Evolutionary conservation across 2,888 invertebrate genomes (phyloP).

Genomic region (Drosophila colorata): DNA sequence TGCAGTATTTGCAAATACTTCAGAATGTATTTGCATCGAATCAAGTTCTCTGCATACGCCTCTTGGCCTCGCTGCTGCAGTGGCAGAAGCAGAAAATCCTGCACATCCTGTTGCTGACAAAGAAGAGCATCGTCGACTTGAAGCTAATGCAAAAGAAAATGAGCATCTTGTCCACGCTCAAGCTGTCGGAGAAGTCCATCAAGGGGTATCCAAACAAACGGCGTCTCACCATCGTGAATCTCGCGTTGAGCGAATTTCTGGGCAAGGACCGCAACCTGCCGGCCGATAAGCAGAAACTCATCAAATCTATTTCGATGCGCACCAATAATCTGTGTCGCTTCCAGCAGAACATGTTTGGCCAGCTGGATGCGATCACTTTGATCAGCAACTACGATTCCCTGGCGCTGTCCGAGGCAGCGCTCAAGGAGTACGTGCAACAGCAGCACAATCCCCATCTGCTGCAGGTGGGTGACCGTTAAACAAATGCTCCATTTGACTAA

Average conservation of each 20-base stretch:
- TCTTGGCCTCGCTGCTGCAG: constrained; percentile 91
- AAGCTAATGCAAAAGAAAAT: constrained; percentile 65
- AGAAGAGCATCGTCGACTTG: constrained; percentile 53
- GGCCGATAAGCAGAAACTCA: constrained; percentile 88
- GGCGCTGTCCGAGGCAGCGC: constrained; percentile 90
- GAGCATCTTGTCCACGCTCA: constrained; percentile 53
- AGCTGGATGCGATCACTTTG: constrained; percentile 91
- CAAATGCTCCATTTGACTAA: too few species aligned
- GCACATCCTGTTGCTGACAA: constrained; percentile 52
- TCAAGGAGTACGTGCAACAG: constrained; percentile 89
- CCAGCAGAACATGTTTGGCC: constrained; percentile 86
- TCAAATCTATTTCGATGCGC: constrained; percentile 88
- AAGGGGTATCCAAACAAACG: constrained; percentile 44
- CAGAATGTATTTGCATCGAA: constrained; percentile 90
- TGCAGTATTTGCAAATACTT: constrained; percentile 92
- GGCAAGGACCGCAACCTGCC: constrained; percentile 81
- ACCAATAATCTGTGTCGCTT: constrained; percentile 88
- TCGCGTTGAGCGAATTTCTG: constrained; percentile 71
- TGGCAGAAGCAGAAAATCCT: constrained; percentile 86
- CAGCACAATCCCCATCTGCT: constrained; percentile 87
- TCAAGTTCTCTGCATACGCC: constrained; percentile 89
- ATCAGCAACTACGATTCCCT: constrained; percentile 89
- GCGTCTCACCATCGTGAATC: constrained; percentile 50
- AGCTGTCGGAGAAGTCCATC: constrained; percentile 57
- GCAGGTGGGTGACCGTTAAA: constrained; percentile 67